Conservation (phyloP, 2,888 invertebrate species). For the Gymnocheta viridis region DNA sequence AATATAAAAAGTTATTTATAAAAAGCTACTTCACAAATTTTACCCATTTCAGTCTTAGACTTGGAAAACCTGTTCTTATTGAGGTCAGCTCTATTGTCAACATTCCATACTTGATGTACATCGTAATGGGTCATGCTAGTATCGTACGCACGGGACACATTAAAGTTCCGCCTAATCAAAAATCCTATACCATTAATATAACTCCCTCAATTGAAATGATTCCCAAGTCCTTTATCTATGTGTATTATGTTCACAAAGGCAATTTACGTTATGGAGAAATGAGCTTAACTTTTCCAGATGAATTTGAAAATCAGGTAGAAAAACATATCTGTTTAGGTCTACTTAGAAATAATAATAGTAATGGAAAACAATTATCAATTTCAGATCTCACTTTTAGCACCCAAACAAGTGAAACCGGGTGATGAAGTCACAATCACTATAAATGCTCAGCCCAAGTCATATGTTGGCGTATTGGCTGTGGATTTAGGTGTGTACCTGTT, state of each 20-base stretch:
- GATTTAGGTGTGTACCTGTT: slow-evolving; percentile 56
- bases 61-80: slow-evolving; percentile 33
- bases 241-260: slow-evolving; percentile 49
- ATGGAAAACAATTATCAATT: background rate
- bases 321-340: background rate
- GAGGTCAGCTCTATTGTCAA: slow-evolving; percentile 41
- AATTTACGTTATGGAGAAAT: slow-evolving; percentile 56
- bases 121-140: slow-evolving; percentile 45
- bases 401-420: slow-evolving; percentile 87
- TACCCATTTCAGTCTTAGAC: background rate
- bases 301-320: slow-evolving; percentile 53
- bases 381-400: slow-evolving; percentile 86
- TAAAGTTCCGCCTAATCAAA: slow-evolving; percentile 31
- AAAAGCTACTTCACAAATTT: no score
- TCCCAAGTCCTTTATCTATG: slow-evolving; percentile 52
- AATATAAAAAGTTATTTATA: no score
- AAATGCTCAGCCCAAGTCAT: slow-evolving; percentile 90
- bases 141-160: slow-evolving; percentile 24
- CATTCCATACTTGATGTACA: slow-evolving; percentile 50
- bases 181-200: slow-evolving; percentile 43
- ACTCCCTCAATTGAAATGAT: slow-evolving; percentile 57
- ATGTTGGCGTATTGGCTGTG: slow-evolving; percentile 85
- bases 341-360: background rate
- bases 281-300: slow-evolving; percentile 2
- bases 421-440: slow-evolving; percentile 89